Conservation (phyloP, 2,888 invertebrate species). For the Diplolepis rosae region DNA sequence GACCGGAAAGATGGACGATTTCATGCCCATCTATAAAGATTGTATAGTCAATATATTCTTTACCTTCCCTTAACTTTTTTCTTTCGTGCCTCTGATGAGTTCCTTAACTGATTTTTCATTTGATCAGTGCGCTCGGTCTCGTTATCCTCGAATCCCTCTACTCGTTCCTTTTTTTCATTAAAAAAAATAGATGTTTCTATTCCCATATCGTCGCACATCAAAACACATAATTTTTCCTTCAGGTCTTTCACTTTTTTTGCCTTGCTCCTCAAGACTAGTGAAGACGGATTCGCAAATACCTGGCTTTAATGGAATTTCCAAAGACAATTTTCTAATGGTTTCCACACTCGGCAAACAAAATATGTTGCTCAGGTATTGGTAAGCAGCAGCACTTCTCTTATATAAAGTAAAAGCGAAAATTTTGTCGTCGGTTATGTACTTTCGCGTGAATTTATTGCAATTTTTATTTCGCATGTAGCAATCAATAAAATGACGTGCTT, state of each 20-base stretch:
- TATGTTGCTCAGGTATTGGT: neutral
- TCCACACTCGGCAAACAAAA: neutral
- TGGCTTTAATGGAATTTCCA: neutral
- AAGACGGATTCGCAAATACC: neutral
- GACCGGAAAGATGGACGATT: neutral
- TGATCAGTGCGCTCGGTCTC: too few relatives aligned
- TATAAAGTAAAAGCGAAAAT: neutral
- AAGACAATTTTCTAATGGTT: neutral
- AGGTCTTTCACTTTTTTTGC: neutral
- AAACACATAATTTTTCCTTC: neutral
- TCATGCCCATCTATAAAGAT: neutral
- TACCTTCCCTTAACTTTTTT: neutral
- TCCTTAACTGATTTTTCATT: neutral
- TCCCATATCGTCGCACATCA: neutral
- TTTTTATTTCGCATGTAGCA: too few relatives aligned
- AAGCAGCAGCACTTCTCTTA: neutral
- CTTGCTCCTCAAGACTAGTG: neutral
- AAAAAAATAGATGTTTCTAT: too few relatives aligned
- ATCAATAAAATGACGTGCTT: too few relatives aligned
- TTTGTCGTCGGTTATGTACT: neutral
- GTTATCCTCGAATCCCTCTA: too few relatives aligned
- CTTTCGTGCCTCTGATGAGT: neutral
- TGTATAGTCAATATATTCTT: neutral
- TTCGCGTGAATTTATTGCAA: neutral
- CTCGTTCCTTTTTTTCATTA: too few relatives aligned